Evolutionary conservation across 2,113 vertebrate species (phyloP), one percentile per base, ranked within the genome.

Genomic region (Noturus placidus): DNA sequence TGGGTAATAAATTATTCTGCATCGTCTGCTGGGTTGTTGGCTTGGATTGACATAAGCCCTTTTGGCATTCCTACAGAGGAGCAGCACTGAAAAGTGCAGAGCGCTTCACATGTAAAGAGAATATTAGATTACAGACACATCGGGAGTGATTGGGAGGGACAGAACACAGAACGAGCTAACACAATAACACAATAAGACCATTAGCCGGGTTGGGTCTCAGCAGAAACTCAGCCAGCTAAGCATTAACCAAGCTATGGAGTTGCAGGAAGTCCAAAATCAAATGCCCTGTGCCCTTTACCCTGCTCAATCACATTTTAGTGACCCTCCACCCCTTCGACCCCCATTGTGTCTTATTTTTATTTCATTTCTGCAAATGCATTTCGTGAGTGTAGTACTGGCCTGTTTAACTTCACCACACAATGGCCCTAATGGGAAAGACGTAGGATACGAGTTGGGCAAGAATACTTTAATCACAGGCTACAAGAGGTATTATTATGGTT

Each of bases 101-200:
- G 85, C 11, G 9, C 85, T 38, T 81, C 79, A 69, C 88, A 67
- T 90, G 89, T 87, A 90, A 90, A 91, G 90, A 80, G 89, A 91
- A 91, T 91, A 91, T 89, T 89, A 90, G 90, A 91, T 91, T 88
- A 88, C 72, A 59, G 79, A 72, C 72, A 42, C 81, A 59, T 67
- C 78, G 67, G 72, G 20, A 80, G 85, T 88, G 83, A 88, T 81
- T 89, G 86, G 46, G 78, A 87, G 87, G 83, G 89, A 85, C 83
- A 69, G 83, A 22, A 56, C 86, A 57, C 38, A 30, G 84, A 50
- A 4, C 85, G 56, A 83, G 79, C 82, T 90, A 90, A 90, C 81
- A 89, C 89, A 91, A 91, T 90, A 90, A 91, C 81, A 89, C 90
- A 90, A 88, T 91, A 91, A 91, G 90, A 80, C 85, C 89, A 87